These are phyloP conservation scores for Balaenoptera acutorostrata DNA, from an alignment of 2,113 vertebrate genomes.

Conservation along the genomic window DNA sequence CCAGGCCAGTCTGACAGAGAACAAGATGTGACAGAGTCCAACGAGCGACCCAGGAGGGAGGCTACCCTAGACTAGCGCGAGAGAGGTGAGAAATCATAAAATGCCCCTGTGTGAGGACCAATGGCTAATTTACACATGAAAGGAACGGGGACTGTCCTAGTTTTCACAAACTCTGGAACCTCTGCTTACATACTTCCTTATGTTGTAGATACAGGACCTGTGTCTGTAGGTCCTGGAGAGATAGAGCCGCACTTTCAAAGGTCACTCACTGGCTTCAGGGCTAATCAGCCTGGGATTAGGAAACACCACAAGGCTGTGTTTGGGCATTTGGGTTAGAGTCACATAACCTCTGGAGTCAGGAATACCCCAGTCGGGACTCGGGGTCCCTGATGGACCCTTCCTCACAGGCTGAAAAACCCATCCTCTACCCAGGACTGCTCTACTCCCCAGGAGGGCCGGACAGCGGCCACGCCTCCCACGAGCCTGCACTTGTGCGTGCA, in stretches of 20 bases:
- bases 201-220: fast-evolving
- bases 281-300: neutral
- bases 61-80: neutral
- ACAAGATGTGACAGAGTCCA: too few species aligned
- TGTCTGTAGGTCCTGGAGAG: neutral
- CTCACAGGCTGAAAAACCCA: neutral
- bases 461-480: fast-evolving
- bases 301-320: neutral
- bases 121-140: neutral
- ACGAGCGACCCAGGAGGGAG: neutral
- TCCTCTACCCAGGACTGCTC: neutral
- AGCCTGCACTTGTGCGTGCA: too few species aligned
- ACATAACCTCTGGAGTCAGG: neutral
- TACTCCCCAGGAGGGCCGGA: neutral
- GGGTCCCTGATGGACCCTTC: too few species aligned
- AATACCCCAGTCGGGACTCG: fast-evolving
- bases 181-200: neutral
- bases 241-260: neutral
- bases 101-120: fast-evolving
- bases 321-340: neutral
- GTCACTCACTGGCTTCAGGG: neutral
- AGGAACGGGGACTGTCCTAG: neutral
- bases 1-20: neutral
- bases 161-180: neutral
- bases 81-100: neutral